These are phyloP conservation scores for Brassicogethes aeneus DNA, from an alignment of 2,888 invertebrate genomes.

Conservation along the genomic window DNA sequence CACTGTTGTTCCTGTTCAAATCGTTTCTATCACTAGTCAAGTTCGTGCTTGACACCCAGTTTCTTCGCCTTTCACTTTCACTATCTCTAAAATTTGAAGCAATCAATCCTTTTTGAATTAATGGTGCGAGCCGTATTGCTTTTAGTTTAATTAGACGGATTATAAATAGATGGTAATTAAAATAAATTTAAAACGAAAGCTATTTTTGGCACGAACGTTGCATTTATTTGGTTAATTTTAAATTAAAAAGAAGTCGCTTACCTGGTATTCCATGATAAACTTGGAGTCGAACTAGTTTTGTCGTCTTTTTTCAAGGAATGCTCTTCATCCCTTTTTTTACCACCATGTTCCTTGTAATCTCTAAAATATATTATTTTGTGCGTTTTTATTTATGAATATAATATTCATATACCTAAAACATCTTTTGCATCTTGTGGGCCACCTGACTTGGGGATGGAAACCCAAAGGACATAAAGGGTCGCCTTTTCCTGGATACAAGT, in stretches of 20 bases:
- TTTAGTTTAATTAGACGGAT: too few relatives aligned
- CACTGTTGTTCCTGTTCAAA: constrained; percentile 19
- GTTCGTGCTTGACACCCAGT: constrained; percentile 71
- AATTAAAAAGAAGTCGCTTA: constrained; percentile 14
- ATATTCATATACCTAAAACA: constrained; percentile 60
- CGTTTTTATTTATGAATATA: too few relatives aligned
- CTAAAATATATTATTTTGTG: constrained; percentile 45
- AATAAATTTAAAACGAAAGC: too few relatives aligned
- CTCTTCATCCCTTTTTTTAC: constrained; percentile 59
- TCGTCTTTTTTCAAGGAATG: constrained; percentile 14
- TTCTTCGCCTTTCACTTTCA: constrained; percentile 44
- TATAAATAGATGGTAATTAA: too few relatives aligned
- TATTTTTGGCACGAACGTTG: too few relatives aligned
- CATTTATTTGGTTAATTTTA: too few relatives aligned
- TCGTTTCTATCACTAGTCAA: constrained; percentile 35
- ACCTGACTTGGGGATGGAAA: constrained; percentile 89
- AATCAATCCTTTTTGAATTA: constrained; percentile 1
- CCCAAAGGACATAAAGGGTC: constrained; percentile 87
- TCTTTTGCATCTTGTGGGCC: constrained; percentile 88
- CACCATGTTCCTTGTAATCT: constrained; percentile 85
- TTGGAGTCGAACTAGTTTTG: constrained; percentile 55
- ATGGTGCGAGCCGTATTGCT: neutral
- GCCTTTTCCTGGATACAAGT: constrained; percentile 70
- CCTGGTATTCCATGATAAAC: constrained; percentile 56
- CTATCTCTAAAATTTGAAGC: constrained; percentile 24